These are phyloP conservation scores for Aphis craccivora DNA, from an alignment of 1,140 invertebrate genomes.

Conservation along the genomic window DNA sequence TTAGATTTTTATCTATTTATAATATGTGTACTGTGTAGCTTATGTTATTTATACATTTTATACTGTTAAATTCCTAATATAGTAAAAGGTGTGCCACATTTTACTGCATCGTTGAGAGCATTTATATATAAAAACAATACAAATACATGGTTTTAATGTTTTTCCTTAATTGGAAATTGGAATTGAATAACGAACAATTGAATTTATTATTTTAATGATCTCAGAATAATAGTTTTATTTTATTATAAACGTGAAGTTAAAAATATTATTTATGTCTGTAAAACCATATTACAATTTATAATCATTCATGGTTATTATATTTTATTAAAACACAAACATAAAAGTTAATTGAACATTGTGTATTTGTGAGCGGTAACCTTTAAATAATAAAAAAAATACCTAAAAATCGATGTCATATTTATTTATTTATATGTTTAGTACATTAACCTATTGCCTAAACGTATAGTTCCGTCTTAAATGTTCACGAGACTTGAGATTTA, in stretches of 20 bases:
- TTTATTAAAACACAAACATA: neutral
- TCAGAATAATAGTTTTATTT: neutral
- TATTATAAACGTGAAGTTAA: neutral
- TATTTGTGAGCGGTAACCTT: neutral
- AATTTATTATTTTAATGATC: slow-evolving; percentile 24
- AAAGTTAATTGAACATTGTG: slow-evolving; percentile 6
- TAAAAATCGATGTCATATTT: neutral
- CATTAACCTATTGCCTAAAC: neutral
- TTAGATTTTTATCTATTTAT: neutral
- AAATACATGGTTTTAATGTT: neutral
- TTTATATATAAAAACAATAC: neutral
- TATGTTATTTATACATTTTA: neutral
- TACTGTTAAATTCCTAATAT: neutral
- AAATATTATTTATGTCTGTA: slow-evolving; percentile 11
- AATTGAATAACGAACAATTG: slow-evolving; percentile 17
- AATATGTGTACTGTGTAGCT: neutral
- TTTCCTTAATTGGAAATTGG: slow-evolving; percentile 15
- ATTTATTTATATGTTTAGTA: neutral
- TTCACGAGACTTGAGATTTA: neutral
- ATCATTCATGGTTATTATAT: slow-evolving; percentile 19
- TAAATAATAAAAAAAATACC: neutral
- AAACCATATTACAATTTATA: slow-evolving; percentile 13
- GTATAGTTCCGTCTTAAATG: neutral
- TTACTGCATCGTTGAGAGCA: neutral
- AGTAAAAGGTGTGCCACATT: neutral